Percentiles rank a stretch among this genome's conserved stretches.
phyloP scores from a whole-genome alignment of 2,113 vertebrate species.

The Dicerorhinus sumatrensis region DNA sequence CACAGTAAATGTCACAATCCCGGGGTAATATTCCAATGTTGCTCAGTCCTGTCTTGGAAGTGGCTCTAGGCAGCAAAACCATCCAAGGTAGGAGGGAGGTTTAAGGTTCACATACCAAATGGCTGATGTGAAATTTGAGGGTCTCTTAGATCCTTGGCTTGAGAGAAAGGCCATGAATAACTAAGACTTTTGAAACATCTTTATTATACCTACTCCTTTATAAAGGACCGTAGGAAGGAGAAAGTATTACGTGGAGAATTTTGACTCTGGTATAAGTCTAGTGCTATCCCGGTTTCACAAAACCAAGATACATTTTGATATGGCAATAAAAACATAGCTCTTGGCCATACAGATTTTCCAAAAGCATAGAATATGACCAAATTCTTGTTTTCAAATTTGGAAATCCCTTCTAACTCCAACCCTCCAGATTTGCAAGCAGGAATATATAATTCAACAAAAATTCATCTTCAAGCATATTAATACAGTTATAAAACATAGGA shows the following conservation, averaged over 20 bases:
- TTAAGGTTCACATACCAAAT: constrained; percentile 28
- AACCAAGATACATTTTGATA: constrained; percentile 14
- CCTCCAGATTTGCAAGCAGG: background rate
- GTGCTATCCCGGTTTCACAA: background rate
- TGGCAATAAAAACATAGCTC: constrained; percentile 6
- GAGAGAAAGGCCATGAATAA: constrained; percentile 47
- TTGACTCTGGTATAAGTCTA: background rate
- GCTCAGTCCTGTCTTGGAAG: background rate
- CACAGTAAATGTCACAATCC: background rate
- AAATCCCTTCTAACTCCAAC: background rate
- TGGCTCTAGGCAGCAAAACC: background rate
- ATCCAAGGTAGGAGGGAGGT: constrained; percentile 15
- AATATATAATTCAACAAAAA: background rate
- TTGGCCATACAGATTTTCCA: background rate
- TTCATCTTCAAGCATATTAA: background rate
- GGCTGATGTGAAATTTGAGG: constrained; percentile 44
- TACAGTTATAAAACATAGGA: background rate
- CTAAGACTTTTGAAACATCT: background rate
- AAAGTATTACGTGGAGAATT: background rate
- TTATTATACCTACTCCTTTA: background rate
- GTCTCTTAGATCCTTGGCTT: constrained; percentile 49
- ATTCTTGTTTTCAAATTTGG: background rate
- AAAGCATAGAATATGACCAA: background rate
- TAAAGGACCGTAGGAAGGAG: background rate
- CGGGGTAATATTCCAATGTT: background rate